Base-by-base conservation (phyloP, 92 coral and sea anemone genomes). In the Palythoa heliodiscus region DNA sequence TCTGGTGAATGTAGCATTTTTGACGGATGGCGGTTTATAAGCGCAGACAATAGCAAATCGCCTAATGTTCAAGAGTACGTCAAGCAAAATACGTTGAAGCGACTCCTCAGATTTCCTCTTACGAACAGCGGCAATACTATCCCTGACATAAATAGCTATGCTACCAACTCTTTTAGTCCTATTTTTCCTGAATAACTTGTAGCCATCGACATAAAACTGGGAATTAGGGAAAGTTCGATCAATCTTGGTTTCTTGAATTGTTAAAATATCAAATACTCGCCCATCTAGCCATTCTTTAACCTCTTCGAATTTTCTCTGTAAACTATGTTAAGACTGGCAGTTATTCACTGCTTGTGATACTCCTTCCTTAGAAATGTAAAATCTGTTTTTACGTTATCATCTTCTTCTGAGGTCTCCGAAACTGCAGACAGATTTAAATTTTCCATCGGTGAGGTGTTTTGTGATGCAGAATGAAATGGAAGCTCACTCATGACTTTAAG, bases 181-280 rank as follows among this genome's bases (percentile, higher is more conserved):
- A 37, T 90, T 86, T 38, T 78, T 77, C 66, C 87, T 54, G 40
- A 86, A 90, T 20, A 90, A 54, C 19, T 86, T 90, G 68, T 60
- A 90, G 2, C 86, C 87, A 14, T 81, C 77, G 1, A 86, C 77
- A 60, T 82, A 55, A 69, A 90, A 90, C 70, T 90, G 86, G 38
- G 87, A 90, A 60, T 87, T 90, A 1, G 82, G 89, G 76, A 74
- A 90, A 8, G 92, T 90, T 20, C 87, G 55, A 58, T 90, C 90
- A 14, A 86, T 86, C 71, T 90, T 90, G 12, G 92, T 86, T 86
- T 89, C 89, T 86, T 89, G 89, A 64, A 89, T 75, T 50, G 83
- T 77, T 29, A 89, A 75, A 63, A 89, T 86, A 67, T 86, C 89
- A n/a, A 89, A 70, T n/a, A 69, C 66, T 11, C 61, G 70, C 37